Conservation (phyloP, 2,797 vertebrate genomes). For the Chelidonichthys spinosus region DNA sequence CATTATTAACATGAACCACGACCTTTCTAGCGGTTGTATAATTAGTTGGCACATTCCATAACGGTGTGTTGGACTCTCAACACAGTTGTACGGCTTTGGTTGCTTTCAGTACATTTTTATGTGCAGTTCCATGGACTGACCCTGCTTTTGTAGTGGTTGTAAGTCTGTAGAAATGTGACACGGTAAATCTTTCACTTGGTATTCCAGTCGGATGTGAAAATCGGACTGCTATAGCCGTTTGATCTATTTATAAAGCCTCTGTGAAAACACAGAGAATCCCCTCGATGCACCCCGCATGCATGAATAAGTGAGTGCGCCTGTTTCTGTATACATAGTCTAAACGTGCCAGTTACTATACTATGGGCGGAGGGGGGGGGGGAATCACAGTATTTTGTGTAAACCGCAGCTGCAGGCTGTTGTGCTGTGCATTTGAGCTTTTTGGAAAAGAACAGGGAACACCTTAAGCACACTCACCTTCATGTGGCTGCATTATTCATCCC, state of each 20-base stretch:
- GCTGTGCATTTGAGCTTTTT: constrained; percentile 26
- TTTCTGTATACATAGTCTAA: constrained; percentile 22
- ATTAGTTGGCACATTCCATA: constrained; percentile 12
- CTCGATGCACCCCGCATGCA: constrained; percentile 45
- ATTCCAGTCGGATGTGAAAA: constrained; percentile 66
- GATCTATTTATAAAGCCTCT: constrained; percentile 75
- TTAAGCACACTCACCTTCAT: constrained; percentile 41
- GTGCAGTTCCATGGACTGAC: constrained; percentile 14
- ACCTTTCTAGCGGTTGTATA: constrained; percentile 4
- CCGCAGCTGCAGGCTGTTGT: background rate
- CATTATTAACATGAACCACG: background rate
- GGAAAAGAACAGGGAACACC: constrained; percentile 19
- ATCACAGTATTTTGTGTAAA: background rate
- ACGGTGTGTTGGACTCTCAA: background rate
- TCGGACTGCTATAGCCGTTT: constrained; percentile 58
- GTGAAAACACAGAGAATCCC: constrained; percentile 62
- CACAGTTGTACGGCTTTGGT: constrained; percentile 3
- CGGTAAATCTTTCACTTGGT: constrained; percentile 55
- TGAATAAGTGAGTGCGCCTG: constrained; percentile 31
- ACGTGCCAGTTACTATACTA: constrained; percentile 1
- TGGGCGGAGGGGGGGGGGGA: background rate
- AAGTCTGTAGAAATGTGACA: constrained; percentile 49
- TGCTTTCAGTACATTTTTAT: background rate
- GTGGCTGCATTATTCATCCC: constrained; percentile 62
- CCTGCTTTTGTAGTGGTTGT: constrained; percentile 34